phyloP scores from a whole-genome alignment of 2,888 invertebrate species.

The Sycophila texana region DNA sequence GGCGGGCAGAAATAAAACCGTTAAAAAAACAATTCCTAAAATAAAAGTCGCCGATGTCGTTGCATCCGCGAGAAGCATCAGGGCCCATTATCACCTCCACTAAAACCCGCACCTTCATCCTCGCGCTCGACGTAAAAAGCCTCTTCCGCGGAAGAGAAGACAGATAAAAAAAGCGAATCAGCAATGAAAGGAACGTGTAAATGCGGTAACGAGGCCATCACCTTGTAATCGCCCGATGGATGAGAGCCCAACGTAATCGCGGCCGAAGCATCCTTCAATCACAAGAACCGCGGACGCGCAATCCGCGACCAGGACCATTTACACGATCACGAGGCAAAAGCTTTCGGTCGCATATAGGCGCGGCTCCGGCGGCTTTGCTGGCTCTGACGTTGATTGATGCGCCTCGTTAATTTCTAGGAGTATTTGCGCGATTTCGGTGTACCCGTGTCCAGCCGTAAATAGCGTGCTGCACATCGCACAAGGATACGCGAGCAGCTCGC shows the following conservation, averaged over 20 bases:
- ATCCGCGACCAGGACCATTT: background rate
- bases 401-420: conserved; percentile 58
- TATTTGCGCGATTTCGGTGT: conserved; percentile 43
- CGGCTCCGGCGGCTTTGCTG: conserved; percentile 57
- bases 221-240: no score
- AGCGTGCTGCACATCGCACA: conserved; percentile 48
- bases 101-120: background rate
- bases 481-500: conserved; percentile 6
- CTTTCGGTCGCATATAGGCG: conserved; percentile 1
- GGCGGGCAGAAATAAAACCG: background rate
- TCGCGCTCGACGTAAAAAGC: background rate
- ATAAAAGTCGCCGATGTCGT: background rate
- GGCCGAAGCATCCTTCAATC: background rate
- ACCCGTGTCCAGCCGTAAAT: conserved; percentile 13
- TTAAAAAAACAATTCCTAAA: background rate
- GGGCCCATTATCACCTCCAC: background rate
- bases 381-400: conserved; percentile 67
- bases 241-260: background rate
- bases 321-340: background rate
- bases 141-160: no score
- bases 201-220: background rate
- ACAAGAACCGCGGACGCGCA: background rate
- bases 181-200: no score
- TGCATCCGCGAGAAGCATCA: background rate
- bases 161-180: no score